A percentile compares a stretch with the other conserved stretches of the same genome.
These are phyloP conservation scores for Bufo gargarizans DNA, from an alignment of 2,113 vertebrate species.

Conservation along the genomic window DNA sequence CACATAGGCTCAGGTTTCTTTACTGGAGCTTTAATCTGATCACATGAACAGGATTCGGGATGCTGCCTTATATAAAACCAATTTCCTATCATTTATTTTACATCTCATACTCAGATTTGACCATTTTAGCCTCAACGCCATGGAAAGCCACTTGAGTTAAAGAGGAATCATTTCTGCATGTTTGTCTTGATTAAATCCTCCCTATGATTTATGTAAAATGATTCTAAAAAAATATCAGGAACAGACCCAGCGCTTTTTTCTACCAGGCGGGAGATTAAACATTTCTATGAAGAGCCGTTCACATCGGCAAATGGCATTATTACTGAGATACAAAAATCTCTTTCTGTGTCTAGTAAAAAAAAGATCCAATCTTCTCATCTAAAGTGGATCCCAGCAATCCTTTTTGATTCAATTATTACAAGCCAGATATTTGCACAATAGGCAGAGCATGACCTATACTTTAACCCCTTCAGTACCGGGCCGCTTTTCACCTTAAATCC, in stretches of 20 bases:
- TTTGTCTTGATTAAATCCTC: conserved; percentile 4
- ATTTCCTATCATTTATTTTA: not conserved
- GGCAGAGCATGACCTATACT: too few relatives aligned
- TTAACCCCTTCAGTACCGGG: too few relatives aligned
- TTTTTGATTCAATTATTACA: too few relatives aligned
- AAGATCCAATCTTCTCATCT: too few relatives aligned
- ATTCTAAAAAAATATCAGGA: not conserved
- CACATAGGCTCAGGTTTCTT: too few relatives aligned
- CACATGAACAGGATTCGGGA: too few relatives aligned
- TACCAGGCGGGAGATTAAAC: not conserved
- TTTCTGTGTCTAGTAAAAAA: too few relatives aligned
- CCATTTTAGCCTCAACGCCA: not conserved
- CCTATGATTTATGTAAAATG: not conserved
- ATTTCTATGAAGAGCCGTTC: not conserved
- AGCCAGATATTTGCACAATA: too few relatives aligned
- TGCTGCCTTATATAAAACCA: not conserved
- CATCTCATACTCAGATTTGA: not conserved
- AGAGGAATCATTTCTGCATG: not conserved
- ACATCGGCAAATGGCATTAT: not conserved
- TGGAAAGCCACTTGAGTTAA: not conserved
- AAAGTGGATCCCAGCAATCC: too few relatives aligned
- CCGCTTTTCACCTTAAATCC: too few relatives aligned
- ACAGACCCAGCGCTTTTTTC: not conserved
- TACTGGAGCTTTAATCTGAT: too few relatives aligned
- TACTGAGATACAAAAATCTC: too few relatives aligned